Base-by-base conservation (phyloP, 2,888 invertebrate species). In the Meiosimyza platycephala region DNA sequence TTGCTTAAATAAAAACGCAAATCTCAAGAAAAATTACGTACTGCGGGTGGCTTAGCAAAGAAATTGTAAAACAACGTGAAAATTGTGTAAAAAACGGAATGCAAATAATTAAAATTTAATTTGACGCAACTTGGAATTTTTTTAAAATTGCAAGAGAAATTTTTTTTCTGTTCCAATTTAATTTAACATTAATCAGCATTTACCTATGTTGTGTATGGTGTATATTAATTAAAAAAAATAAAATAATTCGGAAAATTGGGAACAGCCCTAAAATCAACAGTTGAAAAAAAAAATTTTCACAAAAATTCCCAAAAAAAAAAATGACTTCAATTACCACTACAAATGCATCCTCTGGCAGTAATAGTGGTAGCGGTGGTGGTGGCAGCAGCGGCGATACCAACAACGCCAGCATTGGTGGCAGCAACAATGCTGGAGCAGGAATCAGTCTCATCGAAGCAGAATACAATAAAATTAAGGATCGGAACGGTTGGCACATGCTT, bases 391-490 rank as follows among this genome's bases (percentile, higher is more conserved):
- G 50, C 11, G 60, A 51, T 40, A 33, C 12, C 16, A 54, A 40
- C 50, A 64, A 55, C 9, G 54, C 28, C 7, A 18, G 40, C 28
- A 60, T 13, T 22, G 47, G 50, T 50, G 60, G 60, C 63, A 54
- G 60, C 40, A 40, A 5, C 40, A 40, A 40, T 40, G 40, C 40
- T 40, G 55, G 28, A 13, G 22, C 18, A 51, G 40, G 65, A 52
- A 73, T 75, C 57, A 80, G 77, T 50, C 80, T 75, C 71, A 81
- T 95, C 78, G 93, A 94, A 88, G 89, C 90, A 69, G 94, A 95
- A 88, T 94, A 92, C 88, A 88, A 89, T 81, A 91, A 93, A 84
- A 90, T 94, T 80, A 91, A 90, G 82, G 89, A 90, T 79, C 91
- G 90, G 82, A 90, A 90, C 85, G 92, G 91, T 78, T 95, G 94